These are phyloP conservation scores for Leucoptera coffeella DNA, from an alignment of 2,888 invertebrate genomes.

Conservation along the genomic window DNA sequence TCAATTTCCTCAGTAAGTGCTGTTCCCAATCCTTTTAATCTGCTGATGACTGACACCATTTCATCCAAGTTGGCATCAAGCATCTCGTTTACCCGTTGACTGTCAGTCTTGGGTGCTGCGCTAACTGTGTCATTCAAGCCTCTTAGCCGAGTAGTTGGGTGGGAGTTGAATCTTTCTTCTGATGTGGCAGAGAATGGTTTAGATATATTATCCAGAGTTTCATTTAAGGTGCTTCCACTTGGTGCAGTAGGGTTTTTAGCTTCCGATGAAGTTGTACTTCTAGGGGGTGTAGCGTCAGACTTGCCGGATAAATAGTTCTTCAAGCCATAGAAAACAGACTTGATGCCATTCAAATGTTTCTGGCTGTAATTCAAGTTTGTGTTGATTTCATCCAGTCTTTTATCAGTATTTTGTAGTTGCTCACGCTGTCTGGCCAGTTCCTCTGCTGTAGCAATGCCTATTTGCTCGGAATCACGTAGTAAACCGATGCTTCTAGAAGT, in stretches of 20 bases:
- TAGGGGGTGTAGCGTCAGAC: slow-evolving; percentile 48
- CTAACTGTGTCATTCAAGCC: slow-evolving; percentile 31
- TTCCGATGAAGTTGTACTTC: slow-evolving; percentile 27
- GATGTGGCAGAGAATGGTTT: slow-evolving; percentile 6
- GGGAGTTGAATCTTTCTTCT: slow-evolving; percentile 50
- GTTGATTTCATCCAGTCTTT: slow-evolving; percentile 85
- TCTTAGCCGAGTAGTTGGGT: slow-evolving; percentile 60
- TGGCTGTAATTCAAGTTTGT: slow-evolving; percentile 84
- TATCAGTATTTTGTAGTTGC: slow-evolving; percentile 82
- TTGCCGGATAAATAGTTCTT: slow-evolving; percentile 89
- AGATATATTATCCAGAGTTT: slow-evolving; percentile 18
- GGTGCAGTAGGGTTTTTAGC: slow-evolving; percentile 15
- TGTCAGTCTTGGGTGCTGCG: slow-evolving; percentile 26
- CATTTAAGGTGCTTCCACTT: slow-evolving; percentile 28
- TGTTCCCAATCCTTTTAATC: slow-evolving; percentile 78
- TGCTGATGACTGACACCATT: slow-evolving; percentile 80
- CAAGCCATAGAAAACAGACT: slow-evolving; percentile 94
- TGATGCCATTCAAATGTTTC: slow-evolving; percentile 90
- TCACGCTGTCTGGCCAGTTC: slow-evolving; percentile 86
- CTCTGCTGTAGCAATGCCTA: slow-evolving; percentile 91
- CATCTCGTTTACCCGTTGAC: slow-evolving; percentile 60
- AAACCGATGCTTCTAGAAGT: slow-evolving; percentile 74
- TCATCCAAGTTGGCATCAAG: slow-evolving; percentile 76
- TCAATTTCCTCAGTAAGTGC: slow-evolving; percentile 86
- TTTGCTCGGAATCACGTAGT: slow-evolving; percentile 85